Conservation (phyloP, 2,113 vertebrate genomes). For the Ceyx melanurus region DNA sequence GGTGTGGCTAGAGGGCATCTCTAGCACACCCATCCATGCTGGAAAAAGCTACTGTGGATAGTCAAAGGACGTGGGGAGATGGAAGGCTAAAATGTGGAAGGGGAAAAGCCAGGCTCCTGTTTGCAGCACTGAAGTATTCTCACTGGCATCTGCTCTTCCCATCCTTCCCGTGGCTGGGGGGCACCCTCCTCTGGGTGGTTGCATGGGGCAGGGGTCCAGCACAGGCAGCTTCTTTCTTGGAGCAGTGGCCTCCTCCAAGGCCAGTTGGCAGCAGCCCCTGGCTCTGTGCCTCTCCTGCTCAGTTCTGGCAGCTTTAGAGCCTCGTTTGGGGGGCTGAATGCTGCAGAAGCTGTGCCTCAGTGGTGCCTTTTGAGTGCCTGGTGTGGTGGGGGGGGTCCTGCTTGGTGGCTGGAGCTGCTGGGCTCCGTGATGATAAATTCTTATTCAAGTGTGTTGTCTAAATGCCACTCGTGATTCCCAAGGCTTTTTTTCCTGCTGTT, state of each 20-base stretch:
- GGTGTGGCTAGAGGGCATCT: background rate
- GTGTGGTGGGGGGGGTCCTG: rapidly evolving
- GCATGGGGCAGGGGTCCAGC: rapidly evolving
- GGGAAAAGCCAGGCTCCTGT: background rate
- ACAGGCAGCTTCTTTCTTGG: background rate
- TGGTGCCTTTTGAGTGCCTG: background rate
- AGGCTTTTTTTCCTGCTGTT: background rate
- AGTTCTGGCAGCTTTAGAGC: background rate
- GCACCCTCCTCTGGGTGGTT: background rate
- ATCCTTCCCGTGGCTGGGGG: background rate
- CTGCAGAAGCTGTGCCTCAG: background rate
- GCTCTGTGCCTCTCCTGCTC: background rate
- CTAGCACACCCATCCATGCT: background rate
- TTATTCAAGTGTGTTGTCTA: background rate
- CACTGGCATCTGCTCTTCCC: background rate
- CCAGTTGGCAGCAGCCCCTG: conserved; percentile 28
- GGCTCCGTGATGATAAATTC: background rate
- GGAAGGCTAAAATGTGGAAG: background rate
- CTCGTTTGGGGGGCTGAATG: background rate
- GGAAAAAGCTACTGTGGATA: rapidly evolving
- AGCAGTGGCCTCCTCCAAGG: background rate
- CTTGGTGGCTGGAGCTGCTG: background rate
- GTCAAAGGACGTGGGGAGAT: background rate
- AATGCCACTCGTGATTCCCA: background rate
- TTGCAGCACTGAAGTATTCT: background rate